Evolutionary conservation across 2,888 invertebrate genomes (phyloP).

Genomic region (Pandemis cinnamomeana): DNA sequence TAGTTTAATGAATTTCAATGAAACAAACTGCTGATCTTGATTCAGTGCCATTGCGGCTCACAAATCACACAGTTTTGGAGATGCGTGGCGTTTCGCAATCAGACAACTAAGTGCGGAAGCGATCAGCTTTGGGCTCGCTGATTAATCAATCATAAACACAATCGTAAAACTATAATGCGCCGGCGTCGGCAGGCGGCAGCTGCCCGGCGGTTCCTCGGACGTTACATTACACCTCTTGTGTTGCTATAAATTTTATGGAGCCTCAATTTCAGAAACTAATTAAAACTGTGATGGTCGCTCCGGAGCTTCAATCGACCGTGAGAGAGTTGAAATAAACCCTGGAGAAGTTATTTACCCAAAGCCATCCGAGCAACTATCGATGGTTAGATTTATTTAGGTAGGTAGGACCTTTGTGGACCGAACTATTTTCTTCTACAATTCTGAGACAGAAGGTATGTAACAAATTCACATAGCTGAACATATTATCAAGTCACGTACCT

Average conservation of each 20-base stretch:
- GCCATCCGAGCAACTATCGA: not conserved
- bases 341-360: slow-evolving; percentile 50
- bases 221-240: slow-evolving; percentile 64
- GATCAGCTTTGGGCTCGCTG: slow-evolving; percentile 68
- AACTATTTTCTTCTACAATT: not conserved
- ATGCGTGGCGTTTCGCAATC: slow-evolving; percentile 60
- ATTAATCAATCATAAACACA: slow-evolving; percentile 75
- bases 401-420: not conserved
- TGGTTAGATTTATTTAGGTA: not conserved
- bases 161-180: slow-evolving; percentile 61
- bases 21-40: slow-evolving; percentile 31
- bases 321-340: slow-evolving; percentile 73
- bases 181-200: slow-evolving; percentile 49
- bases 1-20: slow-evolving; percentile 36
- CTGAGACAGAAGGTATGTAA: not conserved
- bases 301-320: slow-evolving; percentile 69
- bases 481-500: too few species aligned
- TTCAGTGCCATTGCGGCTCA: slow-evolving; percentile 33
- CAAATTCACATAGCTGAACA: not conserved
- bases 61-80: slow-evolving; percentile 46
- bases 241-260: slow-evolving; percentile 80
- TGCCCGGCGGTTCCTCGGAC: slow-evolving; percentile 60
- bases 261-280: slow-evolving; percentile 80
- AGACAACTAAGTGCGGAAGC: slow-evolving; percentile 72
- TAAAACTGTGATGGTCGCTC: slow-evolving; percentile 77